These are phyloP conservation scores for Lochmaea crataegi DNA, from an alignment of 2,888 invertebrate genomes.

Conservation along the genomic window DNA sequence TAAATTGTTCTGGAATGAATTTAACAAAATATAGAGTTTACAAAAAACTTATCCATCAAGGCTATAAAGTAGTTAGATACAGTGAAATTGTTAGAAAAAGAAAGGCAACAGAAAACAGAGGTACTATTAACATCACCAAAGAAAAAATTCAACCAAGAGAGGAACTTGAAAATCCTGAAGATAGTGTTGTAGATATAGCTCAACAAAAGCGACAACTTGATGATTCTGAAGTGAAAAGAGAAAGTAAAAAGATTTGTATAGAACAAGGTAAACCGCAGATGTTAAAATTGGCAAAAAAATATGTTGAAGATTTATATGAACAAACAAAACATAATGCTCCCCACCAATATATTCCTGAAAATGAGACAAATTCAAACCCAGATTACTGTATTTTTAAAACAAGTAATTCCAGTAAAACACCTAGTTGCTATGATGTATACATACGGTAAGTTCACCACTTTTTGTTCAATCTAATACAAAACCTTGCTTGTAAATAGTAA, in stretches of 20 bases:
- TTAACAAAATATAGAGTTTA: conserved; percentile 55
- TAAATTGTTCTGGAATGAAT: conserved; percentile 50
- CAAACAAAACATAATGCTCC: conserved; percentile 51
- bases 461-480: neutral
- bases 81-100: conserved; percentile 36
- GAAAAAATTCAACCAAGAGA: neutral
- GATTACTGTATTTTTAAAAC: conserved; percentile 55
- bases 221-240: conserved; percentile 1
- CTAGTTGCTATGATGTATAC: conserved; percentile 52
- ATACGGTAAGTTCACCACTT: conserved; percentile 49
- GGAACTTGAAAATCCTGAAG: conserved; percentile 15
- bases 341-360: conserved; percentile 24
- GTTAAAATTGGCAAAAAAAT: conserved; percentile 17
- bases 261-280: conserved; percentile 22
- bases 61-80: conserved; percentile 51
- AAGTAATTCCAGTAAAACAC: conserved; percentile 43
- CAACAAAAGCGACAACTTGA: neutral
- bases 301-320: conserved; percentile 48
- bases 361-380: conserved; percentile 28
- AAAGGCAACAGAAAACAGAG: conserved; percentile 15
- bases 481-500: too few species aligned
- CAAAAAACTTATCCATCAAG: conserved; percentile 55
- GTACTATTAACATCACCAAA: neutral
- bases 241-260: conserved; percentile 15
- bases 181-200: neutral